Evolutionary conservation across 2,888 invertebrate species (phyloP).

Genomic region (Cheilosia urbana): DNA sequence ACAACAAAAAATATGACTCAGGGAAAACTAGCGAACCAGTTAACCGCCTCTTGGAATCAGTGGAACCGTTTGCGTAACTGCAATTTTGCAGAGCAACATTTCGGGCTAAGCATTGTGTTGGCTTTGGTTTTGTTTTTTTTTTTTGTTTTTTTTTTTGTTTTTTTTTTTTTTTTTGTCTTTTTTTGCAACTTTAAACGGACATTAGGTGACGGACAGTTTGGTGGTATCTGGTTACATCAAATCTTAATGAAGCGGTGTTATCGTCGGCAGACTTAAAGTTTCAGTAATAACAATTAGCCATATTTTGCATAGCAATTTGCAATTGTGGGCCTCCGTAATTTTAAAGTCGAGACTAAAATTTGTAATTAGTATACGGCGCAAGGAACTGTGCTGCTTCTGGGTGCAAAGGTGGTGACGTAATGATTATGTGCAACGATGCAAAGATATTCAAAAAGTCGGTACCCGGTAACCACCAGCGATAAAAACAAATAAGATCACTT

Average conservation of each 20-base stretch:
- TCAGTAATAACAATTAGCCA: too few relatives aligned
- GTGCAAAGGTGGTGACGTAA: not conserved
- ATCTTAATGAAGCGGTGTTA: not conserved
- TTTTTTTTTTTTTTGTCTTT: conserved; percentile 3
- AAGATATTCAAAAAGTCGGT: not conserved
- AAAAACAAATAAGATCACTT: conserved; percentile 13
- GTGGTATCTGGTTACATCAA: conserved; percentile 49
- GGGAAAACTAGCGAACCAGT: conserved; percentile 30
- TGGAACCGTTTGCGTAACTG: conserved; percentile 62
- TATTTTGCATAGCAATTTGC: too few relatives aligned
- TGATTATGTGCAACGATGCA: not conserved
- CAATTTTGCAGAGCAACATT: conserved; percentile 54
- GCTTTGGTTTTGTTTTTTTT: conserved; percentile 15
- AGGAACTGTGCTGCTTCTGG: not conserved
- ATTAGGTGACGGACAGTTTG: conserved; percentile 22
- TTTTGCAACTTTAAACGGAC: conserved; percentile 38
- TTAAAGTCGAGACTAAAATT: too few relatives aligned
- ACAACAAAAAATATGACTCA: conserved; percentile 22
- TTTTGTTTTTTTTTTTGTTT: conserved; percentile 16
- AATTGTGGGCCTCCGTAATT: too few relatives aligned
- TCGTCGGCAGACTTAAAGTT: too few relatives aligned
- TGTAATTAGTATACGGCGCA: too few relatives aligned
- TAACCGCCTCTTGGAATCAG: conserved; percentile 36
- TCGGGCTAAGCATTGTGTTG: conserved; percentile 23
- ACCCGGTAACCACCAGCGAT: not conserved